Conservation (phyloP, 2,888 invertebrate genomes). For the Dasypogon diadema region DNA sequence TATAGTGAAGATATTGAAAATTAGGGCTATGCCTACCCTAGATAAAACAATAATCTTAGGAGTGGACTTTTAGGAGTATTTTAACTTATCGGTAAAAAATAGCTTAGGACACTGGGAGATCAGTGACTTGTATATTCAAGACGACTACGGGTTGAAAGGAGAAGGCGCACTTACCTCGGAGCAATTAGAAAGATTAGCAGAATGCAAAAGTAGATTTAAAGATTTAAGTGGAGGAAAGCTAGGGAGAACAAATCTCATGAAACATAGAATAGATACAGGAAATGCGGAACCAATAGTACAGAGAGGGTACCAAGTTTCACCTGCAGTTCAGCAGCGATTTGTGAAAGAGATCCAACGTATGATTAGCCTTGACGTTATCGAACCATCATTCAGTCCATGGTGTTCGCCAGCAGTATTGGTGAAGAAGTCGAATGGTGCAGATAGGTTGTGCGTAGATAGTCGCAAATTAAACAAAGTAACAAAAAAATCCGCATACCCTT, state of each 20-base stretch:
- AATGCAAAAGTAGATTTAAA: not conserved
- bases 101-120: not conserved
- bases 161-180: not conserved
- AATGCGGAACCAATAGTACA: conserved; percentile 35
- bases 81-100: not conserved
- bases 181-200: not conserved
- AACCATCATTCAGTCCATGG: conserved; percentile 45
- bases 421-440: not conserved
- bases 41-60: not conserved
- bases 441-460: not conserved
- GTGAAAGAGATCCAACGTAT: conserved; percentile 43
- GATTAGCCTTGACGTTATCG: conserved; percentile 31
- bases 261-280: conserved; percentile 49
- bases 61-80: not conserved
- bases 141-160: not conserved
- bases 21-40: not conserved
- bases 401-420: conserved; percentile 1
- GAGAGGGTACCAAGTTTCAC: conserved; percentile 30
- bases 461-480: not conserved
- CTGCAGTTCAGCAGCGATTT: conserved; percentile 43
- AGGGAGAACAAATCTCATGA: conserved; percentile 38
- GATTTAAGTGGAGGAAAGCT: conserved; percentile 10
- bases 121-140: not conserved
- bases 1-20: no score
- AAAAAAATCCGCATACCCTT: not conserved